phyloP scores from a whole-genome alignment of 2,113 vertebrate species.

The Pomatorhinus ruficollis region DNA sequence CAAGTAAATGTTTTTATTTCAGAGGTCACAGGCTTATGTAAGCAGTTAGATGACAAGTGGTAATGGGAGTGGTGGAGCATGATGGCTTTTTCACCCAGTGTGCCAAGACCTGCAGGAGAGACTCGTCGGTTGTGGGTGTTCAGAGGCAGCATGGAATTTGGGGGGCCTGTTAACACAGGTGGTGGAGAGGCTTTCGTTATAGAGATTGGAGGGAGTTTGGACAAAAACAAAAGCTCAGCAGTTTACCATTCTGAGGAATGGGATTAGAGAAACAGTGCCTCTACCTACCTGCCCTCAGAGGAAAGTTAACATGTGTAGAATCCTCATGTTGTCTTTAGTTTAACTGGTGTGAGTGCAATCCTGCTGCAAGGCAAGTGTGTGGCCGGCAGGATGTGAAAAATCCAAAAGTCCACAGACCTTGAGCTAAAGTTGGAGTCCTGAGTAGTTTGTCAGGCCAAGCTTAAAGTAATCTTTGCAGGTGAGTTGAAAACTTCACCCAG shows the following conservation, averaged over 20 bases:
- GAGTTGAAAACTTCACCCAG: not conserved
- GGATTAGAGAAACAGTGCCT: not conserved
- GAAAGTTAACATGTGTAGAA: not conserved
- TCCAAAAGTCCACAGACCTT: not conserved
- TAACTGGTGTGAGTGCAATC: not conserved
- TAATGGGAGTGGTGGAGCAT: not conserved
- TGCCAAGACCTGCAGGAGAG: not conserved
- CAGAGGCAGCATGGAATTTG: not conserved
- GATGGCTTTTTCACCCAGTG: not conserved
- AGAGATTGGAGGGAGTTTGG: not conserved
- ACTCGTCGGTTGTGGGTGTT: not conserved
- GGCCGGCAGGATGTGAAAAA: not conserved
- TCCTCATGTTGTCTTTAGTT: not conserved
- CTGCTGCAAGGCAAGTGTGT: not conserved
- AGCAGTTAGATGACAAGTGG: not conserved
- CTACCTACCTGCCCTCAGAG: not conserved
- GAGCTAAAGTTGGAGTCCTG: not conserved
- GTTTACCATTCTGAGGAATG: not conserved
- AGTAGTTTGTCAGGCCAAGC: not conserved
- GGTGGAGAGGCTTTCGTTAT: not conserved
- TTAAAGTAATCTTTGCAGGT: not conserved
- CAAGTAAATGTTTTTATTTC: constrained; percentile 15
- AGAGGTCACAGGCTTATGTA: constrained; percentile 33
- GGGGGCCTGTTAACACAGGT: not conserved
- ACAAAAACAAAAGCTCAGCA: not conserved